These are phyloP conservation scores for Papilio machaon DNA, from an alignment of 1,140 invertebrate species.

Conservation along the genomic window DNA sequence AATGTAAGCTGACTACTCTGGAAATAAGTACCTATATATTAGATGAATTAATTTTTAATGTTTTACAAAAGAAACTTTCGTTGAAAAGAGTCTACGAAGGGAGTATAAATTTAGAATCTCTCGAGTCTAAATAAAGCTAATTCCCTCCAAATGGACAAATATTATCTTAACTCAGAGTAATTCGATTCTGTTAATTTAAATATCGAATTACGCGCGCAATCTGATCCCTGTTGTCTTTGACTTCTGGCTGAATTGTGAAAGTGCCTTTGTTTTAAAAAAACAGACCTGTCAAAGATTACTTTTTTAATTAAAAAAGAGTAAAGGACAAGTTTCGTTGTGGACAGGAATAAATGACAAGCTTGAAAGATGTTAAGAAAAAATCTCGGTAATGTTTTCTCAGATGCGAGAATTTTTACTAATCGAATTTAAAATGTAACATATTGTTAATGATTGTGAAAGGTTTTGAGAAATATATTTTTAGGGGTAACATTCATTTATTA, in stretches of 20 bases:
- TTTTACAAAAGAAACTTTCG: too few relatives aligned
- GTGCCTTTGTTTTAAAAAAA: constrained; percentile 19
- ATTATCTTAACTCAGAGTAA: constrained; percentile 1
- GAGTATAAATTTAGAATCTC: background rate
- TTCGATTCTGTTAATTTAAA: constrained; percentile 21
- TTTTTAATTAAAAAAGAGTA: constrained; percentile 8
- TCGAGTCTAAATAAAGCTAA: background rate
- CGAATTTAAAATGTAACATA: background rate
- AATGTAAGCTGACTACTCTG: too few relatives aligned
- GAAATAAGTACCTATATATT: too few relatives aligned
- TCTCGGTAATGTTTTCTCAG: constrained; percentile 1
- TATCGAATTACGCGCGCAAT: background rate
- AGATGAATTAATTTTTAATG: too few relatives aligned
- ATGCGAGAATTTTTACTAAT: background rate
- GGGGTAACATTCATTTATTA: background rate
- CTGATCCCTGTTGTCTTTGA: constrained; percentile 5
- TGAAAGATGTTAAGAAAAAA: constrained; percentile 21
- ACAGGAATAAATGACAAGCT: constrained; percentile 20
- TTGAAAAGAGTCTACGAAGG: background rate
- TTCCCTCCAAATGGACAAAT: background rate
- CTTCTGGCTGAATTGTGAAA: constrained; percentile 20
- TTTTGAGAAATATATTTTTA: background rate
- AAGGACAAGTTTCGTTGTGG: constrained; percentile 7
- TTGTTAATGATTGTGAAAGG: background rate
- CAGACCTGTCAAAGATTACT: constrained; percentile 13